phyloP scores from a whole-genome alignment of 92 coral and sea anemone species.

The Porites rus region DNA sequence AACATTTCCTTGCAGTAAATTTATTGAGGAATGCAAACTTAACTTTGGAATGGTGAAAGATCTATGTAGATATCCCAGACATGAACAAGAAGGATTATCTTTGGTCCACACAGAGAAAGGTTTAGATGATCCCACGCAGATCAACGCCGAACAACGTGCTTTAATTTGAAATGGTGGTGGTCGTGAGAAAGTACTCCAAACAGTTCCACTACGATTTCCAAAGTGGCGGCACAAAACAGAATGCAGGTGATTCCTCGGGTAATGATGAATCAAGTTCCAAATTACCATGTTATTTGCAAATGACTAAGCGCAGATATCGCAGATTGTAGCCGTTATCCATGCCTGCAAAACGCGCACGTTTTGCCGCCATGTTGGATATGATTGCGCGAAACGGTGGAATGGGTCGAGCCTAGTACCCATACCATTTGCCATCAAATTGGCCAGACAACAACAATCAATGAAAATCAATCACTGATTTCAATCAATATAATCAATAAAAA shows the following conservation, averaged over 20 bases:
- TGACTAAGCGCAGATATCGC: not conserved
- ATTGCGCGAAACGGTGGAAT: not conserved
- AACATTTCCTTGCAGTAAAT: not conserved
- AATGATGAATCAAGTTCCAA: not conserved
- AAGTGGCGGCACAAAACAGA: slow-evolving; percentile 10
- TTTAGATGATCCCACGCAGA: not conserved
- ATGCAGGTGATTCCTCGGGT: slow-evolving; percentile 19
- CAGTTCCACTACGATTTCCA: not conserved
- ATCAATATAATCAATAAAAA: too few relatives aligned
- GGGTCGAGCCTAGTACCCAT: not conserved
- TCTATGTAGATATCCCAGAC: not conserved
- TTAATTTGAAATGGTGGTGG: not conserved
- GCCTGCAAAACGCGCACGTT: not conserved
- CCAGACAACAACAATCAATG: too few relatives aligned
- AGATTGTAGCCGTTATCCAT: not conserved
- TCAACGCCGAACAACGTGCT: not conserved
- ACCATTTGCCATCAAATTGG: not conserved
- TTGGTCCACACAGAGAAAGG: slow-evolving; percentile 1
- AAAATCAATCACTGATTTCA: too few relatives aligned
- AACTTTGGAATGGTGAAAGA: not conserved
- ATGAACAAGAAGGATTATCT: not conserved
- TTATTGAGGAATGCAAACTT: slow-evolving; percentile 23
- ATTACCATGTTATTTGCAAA: not conserved
- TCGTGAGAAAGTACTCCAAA: slow-evolving; percentile 3
- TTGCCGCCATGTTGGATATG: slow-evolving; percentile 5